Base-by-base conservation (phyloP, 2,888 invertebrate genomes). In the Acanthococcus lagerstroemiae region DNA sequence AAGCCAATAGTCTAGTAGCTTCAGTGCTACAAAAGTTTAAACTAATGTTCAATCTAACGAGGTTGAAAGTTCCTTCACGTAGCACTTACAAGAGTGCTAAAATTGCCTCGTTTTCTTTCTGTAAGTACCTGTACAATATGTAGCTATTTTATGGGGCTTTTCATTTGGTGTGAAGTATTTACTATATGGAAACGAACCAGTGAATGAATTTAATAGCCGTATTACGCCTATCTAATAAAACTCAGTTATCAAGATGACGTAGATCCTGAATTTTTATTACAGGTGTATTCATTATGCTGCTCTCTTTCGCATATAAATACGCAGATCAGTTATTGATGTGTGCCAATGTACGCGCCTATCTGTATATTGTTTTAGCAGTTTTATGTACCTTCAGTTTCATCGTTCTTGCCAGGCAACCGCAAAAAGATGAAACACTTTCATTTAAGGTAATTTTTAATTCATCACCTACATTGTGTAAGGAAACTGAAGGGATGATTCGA, bases 41-140 rank as follows among this genome's bases (percentile, higher is more conserved):
- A 54, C 26, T 37, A 27, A 21, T 30, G 44, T 85, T 87, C 74
- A 90, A 90, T 77, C 77, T 88, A 68, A 82, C 87, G 65, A 84
- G 84, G 44, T 80, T 83, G 55, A 86, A 86, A 73, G 78, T 82
- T 66, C 86, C 89, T 22, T 84, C 82, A 6, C 75, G 78, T 0
- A 78, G 83, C 25, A 84, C 88, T 0, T 82, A 84, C 22, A 77
- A 74, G 48, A 83, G 88, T 58, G 84, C 85, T 4, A 86, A 85
- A 74, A 78, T 82, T 71, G 81, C 82, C 45, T 78, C 83, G 55
- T 74, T 79, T 3, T 68, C 81, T 19, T 84, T 81, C 72, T 80
- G 84, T 80, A 73, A 82, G 75, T 74, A 54, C n/a, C n/a, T n/a
- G 15, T n/a, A n/a, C n/a, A n/a, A n/a, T n/a, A n/a, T n/a, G n/a